Conservation (phyloP, 2,113 vertebrate genomes). For the Meriones unguiculatus region DNA sequence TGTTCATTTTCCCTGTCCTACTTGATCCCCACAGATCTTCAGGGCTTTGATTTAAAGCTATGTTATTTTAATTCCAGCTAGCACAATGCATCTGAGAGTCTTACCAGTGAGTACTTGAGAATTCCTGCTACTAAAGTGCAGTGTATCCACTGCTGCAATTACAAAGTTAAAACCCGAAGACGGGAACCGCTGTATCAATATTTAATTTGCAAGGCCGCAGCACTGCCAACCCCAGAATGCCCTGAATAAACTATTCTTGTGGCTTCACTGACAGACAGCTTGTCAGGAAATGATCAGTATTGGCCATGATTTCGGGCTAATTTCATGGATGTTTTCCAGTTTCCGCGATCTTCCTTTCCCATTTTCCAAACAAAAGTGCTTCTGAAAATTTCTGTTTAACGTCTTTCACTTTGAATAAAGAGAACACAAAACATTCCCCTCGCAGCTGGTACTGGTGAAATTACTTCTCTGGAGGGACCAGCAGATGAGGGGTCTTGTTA, state of each 20-base stretch:
- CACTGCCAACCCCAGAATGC: background rate
- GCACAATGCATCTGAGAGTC: background rate
- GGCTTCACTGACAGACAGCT: constrained; percentile 84
- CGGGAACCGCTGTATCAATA: background rate
- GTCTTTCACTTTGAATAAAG: constrained; percentile 97
- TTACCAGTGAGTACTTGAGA: background rate
- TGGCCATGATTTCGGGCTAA: constrained; percentile 88
- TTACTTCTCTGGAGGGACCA: constrained; percentile 90
- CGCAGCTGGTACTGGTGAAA: constrained; percentile 94
- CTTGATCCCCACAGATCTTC: background rate
- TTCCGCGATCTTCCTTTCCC: constrained; percentile 84
- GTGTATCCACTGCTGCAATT: background rate
- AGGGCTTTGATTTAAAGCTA: background rate
- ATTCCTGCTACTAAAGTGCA: background rate
- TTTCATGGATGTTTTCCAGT: constrained; percentile 92
- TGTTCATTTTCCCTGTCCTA: background rate
- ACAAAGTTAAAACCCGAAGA: constrained; percentile 53
- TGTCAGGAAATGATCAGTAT: constrained; percentile 86
- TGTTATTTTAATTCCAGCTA: constrained; percentile 22
- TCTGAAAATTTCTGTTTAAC: constrained; percentile 96
- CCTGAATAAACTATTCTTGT: constrained; percentile 69
- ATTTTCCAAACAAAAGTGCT: constrained; percentile 89
- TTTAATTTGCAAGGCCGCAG: constrained; percentile 24
- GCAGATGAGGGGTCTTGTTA: constrained; percentile 89
- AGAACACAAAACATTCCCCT: constrained; percentile 93